Evolutionary conservation across 2,888 invertebrate species (phyloP).

Genomic region (Eristalinus sepulchralis): DNA sequence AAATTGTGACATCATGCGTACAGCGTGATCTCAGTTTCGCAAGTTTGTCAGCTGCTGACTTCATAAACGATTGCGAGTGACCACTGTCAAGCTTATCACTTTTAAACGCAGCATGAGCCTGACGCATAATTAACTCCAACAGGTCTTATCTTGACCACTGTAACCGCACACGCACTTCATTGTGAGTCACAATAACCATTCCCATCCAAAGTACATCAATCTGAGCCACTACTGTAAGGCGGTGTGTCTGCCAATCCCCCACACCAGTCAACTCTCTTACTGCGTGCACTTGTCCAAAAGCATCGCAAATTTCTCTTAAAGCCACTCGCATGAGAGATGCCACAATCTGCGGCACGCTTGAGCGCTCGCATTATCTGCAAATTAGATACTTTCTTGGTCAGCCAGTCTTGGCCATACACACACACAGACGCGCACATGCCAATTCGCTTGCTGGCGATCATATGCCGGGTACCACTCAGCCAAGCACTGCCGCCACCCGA

Average conservation of each 20-base stretch:
- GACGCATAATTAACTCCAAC: too few relatives aligned
- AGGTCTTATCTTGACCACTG: too few relatives aligned
- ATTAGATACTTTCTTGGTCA: conserved; percentile 50
- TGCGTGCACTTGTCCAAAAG: conserved; percentile 21
- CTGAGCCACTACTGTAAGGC: conserved; percentile 14
- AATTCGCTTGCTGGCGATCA: conserved; percentile 3
- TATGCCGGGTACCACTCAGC: not conserved
- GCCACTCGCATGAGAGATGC: conserved; percentile 42
- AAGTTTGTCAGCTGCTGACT: too few relatives aligned
- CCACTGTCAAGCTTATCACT: too few relatives aligned
- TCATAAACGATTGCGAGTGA: too few relatives aligned
- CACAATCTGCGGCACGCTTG: not conserved
- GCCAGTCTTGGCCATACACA: conserved; percentile 44
- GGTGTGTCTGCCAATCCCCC: conserved; percentile 9
- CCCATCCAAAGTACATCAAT: not conserved
- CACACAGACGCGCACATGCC: not conserved
- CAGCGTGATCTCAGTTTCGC: too few relatives aligned
- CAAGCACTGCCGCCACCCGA: conserved; percentile 44
- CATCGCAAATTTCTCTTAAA: conserved; percentile 10
- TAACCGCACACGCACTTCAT: too few relatives aligned
- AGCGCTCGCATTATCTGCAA: conserved; percentile 22
- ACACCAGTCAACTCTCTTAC: conserved; percentile 29
- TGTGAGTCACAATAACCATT: not conserved
- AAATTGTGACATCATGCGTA: too few relatives aligned
- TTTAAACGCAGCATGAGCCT: too few relatives aligned